Evolutionary conservation across 2,797 vertebrate species (phyloP), one percentile per base, ranked within the genome.

Genomic region (Sebastes minor): DNA sequence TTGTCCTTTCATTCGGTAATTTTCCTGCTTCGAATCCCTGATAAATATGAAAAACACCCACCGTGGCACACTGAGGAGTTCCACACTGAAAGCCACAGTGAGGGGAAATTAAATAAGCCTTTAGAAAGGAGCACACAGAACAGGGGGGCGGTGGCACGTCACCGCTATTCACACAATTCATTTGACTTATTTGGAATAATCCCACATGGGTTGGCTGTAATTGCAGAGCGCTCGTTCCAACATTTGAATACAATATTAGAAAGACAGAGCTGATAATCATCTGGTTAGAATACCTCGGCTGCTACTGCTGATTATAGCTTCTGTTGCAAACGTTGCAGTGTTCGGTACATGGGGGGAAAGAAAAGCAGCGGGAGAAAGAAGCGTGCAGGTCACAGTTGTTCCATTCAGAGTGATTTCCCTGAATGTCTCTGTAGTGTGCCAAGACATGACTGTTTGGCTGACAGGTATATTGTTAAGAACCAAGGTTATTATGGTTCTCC

Each of bases 231-330:
- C 49, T 52, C 10, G 11, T 55, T 80, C 70, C 68, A 59, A 23
- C 72, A 7, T 79, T 86, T 67, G 75, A 83, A 83, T 52, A 52
- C 70, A 70, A 80, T 70, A 68, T 57, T 38, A 78, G 61, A 77
- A 23, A n/a, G 75, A 76, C 64, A 46, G 60, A 68, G 49, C 27
- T 22, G 65, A 86, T 85, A 82, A 84, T 85, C 71, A 80, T 80
- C 23, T 61, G 78, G 61, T 79, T 71, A 14, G 73, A 82, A 55
- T 5, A 61, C 8, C 28, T 1, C 3, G 18, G 46, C 59, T 38
- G 65, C 60, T 6, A 72, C 73, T 5, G 67, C 28, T 66, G 63
- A 79, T 85, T 77, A 71, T 9, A 55, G 73, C 71, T 75, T 33
- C 32, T 30, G 60, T 30, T 73, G 71, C 46, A 55, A n/a, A 70